Evolutionary conservation across 1,140 invertebrate species (phyloP).

Genomic region (Ips typographus): DNA sequence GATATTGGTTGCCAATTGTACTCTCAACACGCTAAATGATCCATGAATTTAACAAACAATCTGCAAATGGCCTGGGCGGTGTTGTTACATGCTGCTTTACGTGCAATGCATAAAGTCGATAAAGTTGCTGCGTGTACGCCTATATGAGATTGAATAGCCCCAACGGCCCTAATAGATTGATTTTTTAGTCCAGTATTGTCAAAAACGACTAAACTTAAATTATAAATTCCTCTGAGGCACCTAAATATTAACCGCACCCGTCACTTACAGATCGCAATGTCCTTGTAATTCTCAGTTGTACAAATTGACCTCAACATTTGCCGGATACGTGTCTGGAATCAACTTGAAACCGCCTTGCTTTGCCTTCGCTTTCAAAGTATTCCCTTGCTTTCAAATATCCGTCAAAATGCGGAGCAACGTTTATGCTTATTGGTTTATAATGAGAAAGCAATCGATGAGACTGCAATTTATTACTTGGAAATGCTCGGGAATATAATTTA

Average conservation of each 20-base stretch:
- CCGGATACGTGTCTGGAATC: constrained; percentile 8
- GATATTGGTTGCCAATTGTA: constrained; percentile 16
- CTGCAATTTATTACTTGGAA: constrained; percentile 5
- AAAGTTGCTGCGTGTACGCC: constrained; percentile 5
- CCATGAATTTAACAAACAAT: constrained; percentile 30
- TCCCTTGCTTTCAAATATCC: constrained; percentile 15
- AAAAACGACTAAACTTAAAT: no score
- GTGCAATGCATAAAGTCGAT: constrained; percentile 10
- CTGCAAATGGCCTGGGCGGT: constrained; percentile 21
- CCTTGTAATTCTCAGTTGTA: constrained; percentile 8
- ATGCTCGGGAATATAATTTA: not conserved
- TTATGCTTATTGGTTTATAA: constrained; percentile 22
- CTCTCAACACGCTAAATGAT: constrained; percentile 13
- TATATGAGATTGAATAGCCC: not conserved
- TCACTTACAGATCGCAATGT: constrained; percentile 8
- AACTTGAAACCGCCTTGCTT: not conserved
- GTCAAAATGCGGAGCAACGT: constrained; percentile 10
- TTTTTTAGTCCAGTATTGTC: no score
- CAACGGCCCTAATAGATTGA: no score
- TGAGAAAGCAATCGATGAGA: constrained; percentile 8
- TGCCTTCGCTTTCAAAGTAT: constrained; percentile 11
- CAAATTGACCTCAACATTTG: constrained; percentile 15
- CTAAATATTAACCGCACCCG: constrained; percentile 12
- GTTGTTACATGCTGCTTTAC: constrained; percentile 5
- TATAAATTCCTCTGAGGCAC: not conserved